Evolutionary conservation across 2,888 invertebrate genomes (phyloP), one percentile per base, ranked within the genome.

Genomic region (Entomobrya multifasciata): DNA sequence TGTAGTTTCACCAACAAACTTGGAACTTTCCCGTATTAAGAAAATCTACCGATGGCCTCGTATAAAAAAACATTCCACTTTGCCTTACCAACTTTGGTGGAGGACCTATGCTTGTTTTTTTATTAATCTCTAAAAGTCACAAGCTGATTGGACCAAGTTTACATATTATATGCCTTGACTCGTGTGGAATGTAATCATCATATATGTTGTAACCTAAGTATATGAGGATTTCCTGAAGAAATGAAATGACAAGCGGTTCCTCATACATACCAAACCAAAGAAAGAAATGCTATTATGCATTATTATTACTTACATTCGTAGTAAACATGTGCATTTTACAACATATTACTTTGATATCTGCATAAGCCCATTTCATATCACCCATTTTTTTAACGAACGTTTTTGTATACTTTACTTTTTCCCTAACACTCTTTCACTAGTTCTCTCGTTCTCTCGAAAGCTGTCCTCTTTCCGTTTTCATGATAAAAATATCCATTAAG

Each of bases 401-500:
- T 36, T 36, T 36, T 36, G 36, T 36, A 4, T 36, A 8, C 8
- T 8, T 36, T 36, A 36, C 30, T 76, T 1, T 11, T 41, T 57
- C 20, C 44, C 27, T 25, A 5, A 30, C 17, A 8, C 36, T n/a
- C 30, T 62, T n/a, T 27, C 30, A 65, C 65, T 67, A 30, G 36
- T 22, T 55, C 62, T 70, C 70, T 36, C 49, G 25, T 52, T 57
- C 22, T 25, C 62, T 62, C 41, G 25, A 83, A 82, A 83, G 74
- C 83, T 83, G 83, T 83, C 83, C 83, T 83, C 65, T 83, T 80
- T 74, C 83, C 83, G 65, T 79, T 85, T 72, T 55, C 78, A 79
- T 79, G 85, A 85, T 85, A 85, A 85, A 84, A 85, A 77, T 79
- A 79, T 85, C 85, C 85, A 85, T 85, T 85, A 85, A 85, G 85